A percentile compares a stretch with the other conserved stretches of the same genome.
Conservation (phyloP, 2,797 vertebrate species). For the Sebastes cheni region DNA sequence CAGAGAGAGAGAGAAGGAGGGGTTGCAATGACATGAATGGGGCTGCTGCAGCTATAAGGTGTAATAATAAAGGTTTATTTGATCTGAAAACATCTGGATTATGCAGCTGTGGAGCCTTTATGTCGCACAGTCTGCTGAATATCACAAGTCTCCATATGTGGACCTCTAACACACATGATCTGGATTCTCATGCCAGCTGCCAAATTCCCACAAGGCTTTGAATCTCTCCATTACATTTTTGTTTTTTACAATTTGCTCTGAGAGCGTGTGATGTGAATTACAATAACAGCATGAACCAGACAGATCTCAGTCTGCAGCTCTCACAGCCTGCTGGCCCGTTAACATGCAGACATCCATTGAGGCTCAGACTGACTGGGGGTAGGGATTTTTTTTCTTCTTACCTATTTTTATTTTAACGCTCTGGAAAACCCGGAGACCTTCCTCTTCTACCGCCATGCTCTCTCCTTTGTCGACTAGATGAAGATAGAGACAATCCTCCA, state of each 20-base stretch:
- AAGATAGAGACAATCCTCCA: constrained; percentile 64
- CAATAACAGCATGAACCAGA: constrained; percentile 61
- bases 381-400: constrained; percentile 75
- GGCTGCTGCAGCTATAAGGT: constrained; percentile 17
- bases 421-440: constrained; percentile 96
- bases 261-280: constrained; percentile 75
- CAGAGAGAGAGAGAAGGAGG: background rate
- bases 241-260: constrained; percentile 16
- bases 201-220: constrained; percentile 39
- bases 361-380: constrained; percentile 63
- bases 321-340: constrained; percentile 52
- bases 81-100: constrained; percentile 55
- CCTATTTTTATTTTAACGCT: constrained; percentile 99
- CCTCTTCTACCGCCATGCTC: constrained; percentile 97
- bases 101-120: constrained; percentile 54
- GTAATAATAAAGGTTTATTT: constrained; percentile 44
- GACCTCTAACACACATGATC: constrained; percentile 30
- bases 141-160: constrained; percentile 24
- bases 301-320: constrained; percentile 33
- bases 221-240: background rate
- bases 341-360: constrained; percentile 62
- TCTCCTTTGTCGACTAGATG: constrained; percentile 55
- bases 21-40: constrained; percentile 34
- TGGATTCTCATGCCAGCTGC: constrained; percentile 53
- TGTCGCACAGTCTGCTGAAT: constrained; percentile 10